Evolutionary conservation across 2,888 invertebrate genomes (phyloP), one percentile per base, ranked within the genome.

Genomic region (Pseudanteris insignis): DNA sequence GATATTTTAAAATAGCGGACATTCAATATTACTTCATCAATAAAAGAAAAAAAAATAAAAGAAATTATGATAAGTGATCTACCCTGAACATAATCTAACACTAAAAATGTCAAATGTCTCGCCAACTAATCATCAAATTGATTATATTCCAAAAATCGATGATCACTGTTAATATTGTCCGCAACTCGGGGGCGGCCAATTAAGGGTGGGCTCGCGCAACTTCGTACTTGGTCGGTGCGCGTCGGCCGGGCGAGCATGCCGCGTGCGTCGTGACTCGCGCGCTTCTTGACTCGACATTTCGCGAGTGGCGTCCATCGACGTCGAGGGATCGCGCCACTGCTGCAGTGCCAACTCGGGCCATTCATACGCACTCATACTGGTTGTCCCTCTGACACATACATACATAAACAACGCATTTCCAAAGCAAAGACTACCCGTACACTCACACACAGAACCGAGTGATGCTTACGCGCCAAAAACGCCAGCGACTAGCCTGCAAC

Each of bases 221-320:
- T 48, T 53, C 58, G 63, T 38, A 25, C 11, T 11, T 30, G 14
- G 21, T 60, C 63, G 60, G 55, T 28, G 51, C 37, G 12, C 13
- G 40, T 55, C 63, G 63, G 43, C 2, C 18, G 26, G 6, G 18
- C 46, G 29, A 59, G 40, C 60, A n/a, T n/a, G n/a, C n/a, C n/a
- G n/a, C n/a, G n/a, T n/a, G n/a, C n/a, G n/a, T n/a, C n/a, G n/a
- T n/a, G n/a, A n/a, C n/a, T n/a, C 60, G 47, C 60, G 63, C 58
- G 54, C 57, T 54, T 54, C 57, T 58, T 57, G 41, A 46, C 54
- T 60, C 60, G 51, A 60, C 55, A 59, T 60, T 51, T 55, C 43
- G 57, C 50, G 61, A 61, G 61, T 58, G 51, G 53, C 61, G 61
- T 60, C 44, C 64, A 40, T 58, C 54, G 50, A 50, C 54, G 51